Base-by-base conservation (phyloP, 2,113 vertebrate species). In the Paraplagusia blochii region DNA sequence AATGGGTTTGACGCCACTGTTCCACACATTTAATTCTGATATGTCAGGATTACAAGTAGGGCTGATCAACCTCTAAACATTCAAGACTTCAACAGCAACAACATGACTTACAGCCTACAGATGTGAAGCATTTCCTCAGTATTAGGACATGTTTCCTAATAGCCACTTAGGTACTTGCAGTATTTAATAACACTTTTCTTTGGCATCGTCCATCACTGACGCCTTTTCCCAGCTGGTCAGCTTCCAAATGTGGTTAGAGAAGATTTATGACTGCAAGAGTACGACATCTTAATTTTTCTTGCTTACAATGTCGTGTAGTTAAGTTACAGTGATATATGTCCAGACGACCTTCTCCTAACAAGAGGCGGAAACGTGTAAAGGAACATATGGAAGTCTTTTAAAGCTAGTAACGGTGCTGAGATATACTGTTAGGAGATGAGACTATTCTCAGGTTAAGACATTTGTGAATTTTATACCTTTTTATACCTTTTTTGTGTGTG, bases 261-360 rank as follows among this genome's bases (percentile, higher is more conserved):
- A 51, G 55, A 54, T 85, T 77, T 80, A 82, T 9, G 56, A 66
- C 60, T 49, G 19, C 11, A 22, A 29, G 65, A 52, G 63, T 43
- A 46, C 60, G 50, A 49, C 10, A 34, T 62, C 66, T 63, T 67
- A 70, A 53, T 76, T 63, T 76, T 69, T 53, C 58, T 75, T 22
- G 12, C 39, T 64, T 22, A 40, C 56, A 54, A 35, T 47, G 62
- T 58, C 39, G 17, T 64, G 39, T 38, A 49, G 42, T 51, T 49
- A 66, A 49, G 49, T 73, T 42, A 55, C 35, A 43, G 48, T 87
- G 82, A 88, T 85, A 83, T 77, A 87, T 85, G 74, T 67, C 47
- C 66, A 17, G 42, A 48, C 53, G 76, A 40, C 62, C 73, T 66
- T 57, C 72, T 75, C 49, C 72, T 87, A 84, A 87, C 22, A 53